Evolutionary conservation across 1,140 invertebrate genomes (phyloP), one percentile per base, ranked within the genome.

Genomic region (Hylyphantes graminicola): DNA sequence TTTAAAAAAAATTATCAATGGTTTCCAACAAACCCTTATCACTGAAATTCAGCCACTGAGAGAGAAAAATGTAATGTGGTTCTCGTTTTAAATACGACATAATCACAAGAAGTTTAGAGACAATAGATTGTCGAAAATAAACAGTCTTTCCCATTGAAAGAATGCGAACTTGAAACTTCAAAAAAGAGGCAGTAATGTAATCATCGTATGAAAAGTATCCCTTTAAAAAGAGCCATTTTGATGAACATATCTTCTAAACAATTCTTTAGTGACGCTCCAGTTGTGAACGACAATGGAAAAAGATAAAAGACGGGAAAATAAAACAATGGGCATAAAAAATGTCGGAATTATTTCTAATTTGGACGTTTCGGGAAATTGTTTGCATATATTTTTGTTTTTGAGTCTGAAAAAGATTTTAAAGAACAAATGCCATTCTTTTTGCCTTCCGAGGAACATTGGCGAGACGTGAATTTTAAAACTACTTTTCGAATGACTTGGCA

Each of bases 271-370:
- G 15, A 21, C 21, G 72, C 72, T 74, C 72, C 72, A 74, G 53
- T 74, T 74, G 54, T 74, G 57, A 74, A 74, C 19, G 57, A 74
- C 72, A 74, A 74, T 74, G 51, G 57, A 51, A 76, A 19, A 76
- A 76, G 59, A 50, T 10, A 76, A 76, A 76, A 64, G 59, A 64
- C 35, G 72, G 11, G 13, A 57, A 54, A 55, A 17, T 13, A 65
- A 15, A 65, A 21, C n/a, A 78, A 65, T n/a, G 7, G 15, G 3
- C 12, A 53, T 7, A 50, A 57, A 80, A 80, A 19, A 70, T 70
- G 77, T 59, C 54, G 63, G 65, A 68, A 67, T 80, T 80, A 80
- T 70, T 80, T 55, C 54, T 80, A 80, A 80, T 80, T 80, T 70
- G 61, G 53, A 80, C 63, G 55, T 35, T 35, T 35, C 35, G 35